Base-by-base conservation (phyloP, 2,888 invertebrate genomes). In the Micropterix aruncella region DNA sequence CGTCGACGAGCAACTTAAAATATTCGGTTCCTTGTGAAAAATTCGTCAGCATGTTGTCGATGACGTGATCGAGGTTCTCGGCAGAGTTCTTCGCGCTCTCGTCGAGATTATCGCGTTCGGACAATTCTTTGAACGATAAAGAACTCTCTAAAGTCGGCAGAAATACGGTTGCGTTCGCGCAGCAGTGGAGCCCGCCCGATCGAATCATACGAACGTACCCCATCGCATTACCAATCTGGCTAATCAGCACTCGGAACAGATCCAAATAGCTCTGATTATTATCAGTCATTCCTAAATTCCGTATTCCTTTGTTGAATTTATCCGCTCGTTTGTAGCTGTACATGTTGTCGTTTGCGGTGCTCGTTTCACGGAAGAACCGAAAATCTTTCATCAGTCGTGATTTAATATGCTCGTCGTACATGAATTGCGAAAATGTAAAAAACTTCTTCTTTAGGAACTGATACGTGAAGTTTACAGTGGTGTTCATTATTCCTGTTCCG, bases 341-440 rank as follows among this genome's bases (percentile, higher is more conserved):
- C 61, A 79, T 82, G 52, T 80, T 79, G 52, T 78, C 76, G 49
- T 75, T 69, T 40, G 74, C 66, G 47, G 62, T 66, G 54, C 79
- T 77, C 53, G 77, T 79, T 55, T 94, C 93, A 48, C 81, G 77
- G 56, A 93, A 88, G 57, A 77, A 80, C 52, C 87, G 77, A 48
- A 88, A 71, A 60, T 95, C 95, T 63, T 93, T 92, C 51, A 91
- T 77, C 2, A 99, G 71, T 45, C 93, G 77, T 0, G 95, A 94
- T 62, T 96, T 95, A 42, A 99, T 94, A 57, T 94, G 94, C 62
- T 99, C 99, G 60, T 97, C 96, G 59, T 87, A 96, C 63, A 99
- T 79, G 60, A 97, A 97, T 62, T 96, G 95, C 0, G 96, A 96
- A 60, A 99, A 92, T 1, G 85, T 84, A 54, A 85, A 87, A 56